phyloP scores from a whole-genome alignment of 2,797 vertebrate genomes.

The Heteromormyrus szaboi region DNA sequence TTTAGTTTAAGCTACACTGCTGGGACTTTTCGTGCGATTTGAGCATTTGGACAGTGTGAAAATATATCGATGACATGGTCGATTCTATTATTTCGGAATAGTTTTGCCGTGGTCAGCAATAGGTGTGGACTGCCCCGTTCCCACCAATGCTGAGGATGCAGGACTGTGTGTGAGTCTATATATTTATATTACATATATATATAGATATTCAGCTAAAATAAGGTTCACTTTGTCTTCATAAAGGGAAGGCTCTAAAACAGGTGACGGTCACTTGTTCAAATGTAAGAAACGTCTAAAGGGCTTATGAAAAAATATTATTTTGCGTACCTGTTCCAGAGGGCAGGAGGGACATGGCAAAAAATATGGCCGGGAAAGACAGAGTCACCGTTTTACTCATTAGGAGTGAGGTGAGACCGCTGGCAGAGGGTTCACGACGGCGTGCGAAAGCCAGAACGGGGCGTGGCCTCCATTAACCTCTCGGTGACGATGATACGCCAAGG shows the following conservation, averaged over 20 bases:
- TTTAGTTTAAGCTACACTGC: not conserved
- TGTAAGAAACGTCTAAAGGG: not conserved
- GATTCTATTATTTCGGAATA: not conserved
- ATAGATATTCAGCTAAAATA: constrained; percentile 2
- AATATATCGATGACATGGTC: not conserved
- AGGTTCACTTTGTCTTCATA: constrained; percentile 8
- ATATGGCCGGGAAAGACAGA: constrained; percentile 1
- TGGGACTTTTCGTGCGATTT: not conserved
- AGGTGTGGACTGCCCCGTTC: not conserved
- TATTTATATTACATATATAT: not conserved
- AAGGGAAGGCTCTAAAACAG: not conserved
- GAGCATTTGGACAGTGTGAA: not conserved
- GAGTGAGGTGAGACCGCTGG: not conserved
- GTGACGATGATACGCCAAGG: constrained; percentile 4
- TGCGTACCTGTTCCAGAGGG: not conserved
- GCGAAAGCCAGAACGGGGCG: constrained; percentile 9
- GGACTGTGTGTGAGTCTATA: not conserved
- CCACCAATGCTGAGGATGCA: not conserved
- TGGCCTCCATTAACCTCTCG: constrained; percentile 14
- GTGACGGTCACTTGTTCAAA: not conserved
- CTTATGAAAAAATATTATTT: constrained; percentile 15
- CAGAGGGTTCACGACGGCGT: not conserved
- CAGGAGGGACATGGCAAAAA: not conserved
- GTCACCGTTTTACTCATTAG: not conserved
- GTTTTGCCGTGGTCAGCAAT: not conserved